Evolutionary conservation across 2,797 vertebrate genomes (phyloP), one percentile per base, ranked within the genome.

Genomic region (Pseudocheirus occidentalis): DNA sequence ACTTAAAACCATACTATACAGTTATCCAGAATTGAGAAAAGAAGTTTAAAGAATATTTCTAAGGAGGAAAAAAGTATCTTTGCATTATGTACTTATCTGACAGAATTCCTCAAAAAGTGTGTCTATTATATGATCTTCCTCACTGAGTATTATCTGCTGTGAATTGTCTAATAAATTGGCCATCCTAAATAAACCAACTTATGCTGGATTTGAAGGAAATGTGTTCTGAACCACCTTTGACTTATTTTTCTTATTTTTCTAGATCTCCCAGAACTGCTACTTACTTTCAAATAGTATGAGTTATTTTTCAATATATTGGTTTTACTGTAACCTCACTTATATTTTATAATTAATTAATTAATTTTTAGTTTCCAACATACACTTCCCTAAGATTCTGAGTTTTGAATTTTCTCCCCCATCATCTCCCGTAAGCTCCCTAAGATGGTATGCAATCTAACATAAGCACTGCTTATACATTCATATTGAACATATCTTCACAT

Each of bases 181-280:
- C 56, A 57, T 99, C 97, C 98, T 98, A 92, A 99, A 96, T 87
- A 99, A 99, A 94, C 98, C 99, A 5, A 99, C 99, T 6, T 99
- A 99, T 93, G 98, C 98, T 28, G 99, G 99, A 53, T 99, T 99
- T 98, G 99, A 99, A 98, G 98, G 99, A 59, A 99, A 99, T 31
- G 99, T 99, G 92, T 99, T 99, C 98, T 99, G 99, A 98, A 99
- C 99, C 99, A 99, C 99, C 97, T 99, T 99, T 1, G 99, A 99
- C 98, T 53, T 99, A 99, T 98, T 99, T 99, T 52, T 52, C 50
- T 52, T 52, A 52, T 52, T 52, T 52, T 52, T 98, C 98, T 99
- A 97, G 98, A 97, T 95, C 99, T 99, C 14, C 98, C 99, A 13
- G 99, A 99, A 97, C 99, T 99, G 18, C 97, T 99, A 2, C 99